Evolutionary conservation across 2,113 vertebrate species (phyloP).

Genomic region (Gorilla gorilla): DNA sequence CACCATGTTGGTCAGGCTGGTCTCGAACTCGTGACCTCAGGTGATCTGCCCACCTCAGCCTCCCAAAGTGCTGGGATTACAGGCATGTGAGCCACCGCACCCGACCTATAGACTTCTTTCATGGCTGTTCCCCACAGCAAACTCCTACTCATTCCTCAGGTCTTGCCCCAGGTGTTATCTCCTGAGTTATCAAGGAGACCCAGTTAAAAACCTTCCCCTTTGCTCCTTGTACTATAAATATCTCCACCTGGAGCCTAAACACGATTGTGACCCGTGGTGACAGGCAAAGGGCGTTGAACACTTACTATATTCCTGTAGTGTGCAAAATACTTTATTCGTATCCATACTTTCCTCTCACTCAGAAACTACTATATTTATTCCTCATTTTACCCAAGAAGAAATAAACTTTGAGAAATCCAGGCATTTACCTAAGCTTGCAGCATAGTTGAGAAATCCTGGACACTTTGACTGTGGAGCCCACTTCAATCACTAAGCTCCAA

Average conservation of each 20-base stretch:
- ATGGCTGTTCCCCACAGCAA: not conserved
- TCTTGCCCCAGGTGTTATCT: not conserved
- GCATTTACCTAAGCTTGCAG: not conserved
- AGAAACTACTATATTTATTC: not conserved
- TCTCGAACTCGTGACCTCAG: no score
- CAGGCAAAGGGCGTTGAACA: not conserved
- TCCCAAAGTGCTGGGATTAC: no score
- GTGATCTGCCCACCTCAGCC: no score
- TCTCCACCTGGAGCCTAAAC: not conserved
- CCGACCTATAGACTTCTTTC: not conserved
- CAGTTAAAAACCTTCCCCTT: not conserved
- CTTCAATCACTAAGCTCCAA: not conserved
- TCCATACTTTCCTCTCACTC: not conserved
- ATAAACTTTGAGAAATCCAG: not conserved
- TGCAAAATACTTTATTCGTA: not conserved
- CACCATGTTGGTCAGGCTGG: no score
- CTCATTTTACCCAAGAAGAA: not conserved
- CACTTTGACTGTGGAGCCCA: not conserved
- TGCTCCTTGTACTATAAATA: not conserved
- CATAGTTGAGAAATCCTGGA: not conserved
- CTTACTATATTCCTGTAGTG: not conserved
- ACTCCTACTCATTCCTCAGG: not conserved
- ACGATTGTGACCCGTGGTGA: not conserved
- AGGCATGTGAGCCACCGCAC: no score
- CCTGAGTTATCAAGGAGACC: not conserved